A percentile compares a stretch with the other conserved stretches of the same genome.
Evolutionary conservation across 2,888 invertebrate genomes (phyloP).

Genomic region (Hydrotaea cyrtoneurina): DNA sequence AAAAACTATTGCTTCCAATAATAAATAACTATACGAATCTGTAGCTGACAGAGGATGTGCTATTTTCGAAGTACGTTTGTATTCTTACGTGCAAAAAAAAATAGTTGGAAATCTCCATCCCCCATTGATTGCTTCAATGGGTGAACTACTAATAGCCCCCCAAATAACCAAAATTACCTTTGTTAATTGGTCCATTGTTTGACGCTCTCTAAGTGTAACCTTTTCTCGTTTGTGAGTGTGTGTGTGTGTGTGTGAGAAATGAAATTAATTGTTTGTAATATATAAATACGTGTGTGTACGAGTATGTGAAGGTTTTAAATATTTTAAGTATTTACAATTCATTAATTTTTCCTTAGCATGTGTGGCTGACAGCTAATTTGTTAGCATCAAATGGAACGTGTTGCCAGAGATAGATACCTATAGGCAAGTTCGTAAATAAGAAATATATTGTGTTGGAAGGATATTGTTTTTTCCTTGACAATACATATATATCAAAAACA

Average conservation of each 20-base stretch:
- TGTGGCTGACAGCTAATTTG: slow-evolving; percentile 18
- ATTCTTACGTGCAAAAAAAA: background rate
- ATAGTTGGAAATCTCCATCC: background rate
- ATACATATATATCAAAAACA: too few relatives aligned
- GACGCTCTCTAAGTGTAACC: background rate
- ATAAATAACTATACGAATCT: slow-evolving; percentile 1
- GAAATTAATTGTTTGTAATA: background rate
- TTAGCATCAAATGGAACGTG: background rate
- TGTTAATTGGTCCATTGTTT: background rate
- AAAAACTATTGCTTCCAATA: too few relatives aligned
- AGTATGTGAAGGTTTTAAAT: background rate
- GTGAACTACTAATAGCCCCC: background rate
- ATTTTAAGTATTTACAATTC: slow-evolving; percentile 6
- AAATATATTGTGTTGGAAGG: too few relatives aligned
- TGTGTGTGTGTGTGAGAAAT: background rate
- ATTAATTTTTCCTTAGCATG: slow-evolving; percentile 1
- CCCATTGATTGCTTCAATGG: background rate
- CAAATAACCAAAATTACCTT: slow-evolving; percentile 5
- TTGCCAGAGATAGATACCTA: too few relatives aligned
- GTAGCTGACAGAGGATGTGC: background rate
- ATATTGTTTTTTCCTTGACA: too few relatives aligned
- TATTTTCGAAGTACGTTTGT: background rate
- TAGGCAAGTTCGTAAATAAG: too few relatives aligned
- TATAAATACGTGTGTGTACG: background rate
- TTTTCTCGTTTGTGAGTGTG: background rate